Conservation (phyloP, 2,113 vertebrate species). For the Takifugu bimaculatus region DNA sequence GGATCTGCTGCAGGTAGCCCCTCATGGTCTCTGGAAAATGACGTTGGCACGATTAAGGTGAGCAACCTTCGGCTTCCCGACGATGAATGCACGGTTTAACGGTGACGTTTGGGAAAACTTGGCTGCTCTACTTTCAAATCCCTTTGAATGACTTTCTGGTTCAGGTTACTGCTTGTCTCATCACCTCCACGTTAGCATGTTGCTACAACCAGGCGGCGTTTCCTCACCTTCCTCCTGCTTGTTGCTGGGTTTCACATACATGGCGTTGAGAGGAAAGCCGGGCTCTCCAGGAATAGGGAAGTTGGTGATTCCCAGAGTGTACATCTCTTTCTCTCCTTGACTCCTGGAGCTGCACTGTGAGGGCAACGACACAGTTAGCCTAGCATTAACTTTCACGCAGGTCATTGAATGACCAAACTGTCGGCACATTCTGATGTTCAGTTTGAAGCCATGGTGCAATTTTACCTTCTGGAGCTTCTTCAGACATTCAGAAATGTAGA, state of each 20-base stretch:
- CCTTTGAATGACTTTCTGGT: too few relatives aligned
- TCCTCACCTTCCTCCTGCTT: constrained; percentile 77
- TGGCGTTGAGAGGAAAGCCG: constrained; percentile 96
- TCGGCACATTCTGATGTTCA: neutral
- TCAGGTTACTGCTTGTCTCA: too few relatives aligned
- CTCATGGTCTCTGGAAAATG: constrained; percentile 88
- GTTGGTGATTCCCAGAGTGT: constrained; percentile 94
- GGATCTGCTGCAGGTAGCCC: constrained; percentile 93
- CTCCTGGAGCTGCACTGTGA: constrained; percentile 91
- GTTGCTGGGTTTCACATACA: constrained; percentile 80
- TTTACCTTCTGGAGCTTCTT: constrained; percentile 96
- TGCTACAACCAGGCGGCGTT: neutral
- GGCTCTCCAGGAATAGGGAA: constrained; percentile 98
- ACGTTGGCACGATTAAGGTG: neutral
- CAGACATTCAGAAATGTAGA: constrained; percentile 98
- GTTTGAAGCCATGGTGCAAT: neutral
- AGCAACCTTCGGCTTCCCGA: neutral
- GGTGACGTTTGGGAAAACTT: too few relatives aligned
- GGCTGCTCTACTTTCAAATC: too few relatives aligned
- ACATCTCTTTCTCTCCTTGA: constrained; percentile 99
- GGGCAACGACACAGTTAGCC: constrained; percentile 10
- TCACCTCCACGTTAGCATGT: too few relatives aligned
- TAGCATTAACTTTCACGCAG: too few relatives aligned
- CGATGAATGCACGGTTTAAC: too few relatives aligned
- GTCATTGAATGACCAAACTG: too few relatives aligned